These are phyloP conservation scores for Hypsopygia costalis DNA, from an alignment of 2,888 invertebrate genomes.

Conservation along the genomic window DNA sequence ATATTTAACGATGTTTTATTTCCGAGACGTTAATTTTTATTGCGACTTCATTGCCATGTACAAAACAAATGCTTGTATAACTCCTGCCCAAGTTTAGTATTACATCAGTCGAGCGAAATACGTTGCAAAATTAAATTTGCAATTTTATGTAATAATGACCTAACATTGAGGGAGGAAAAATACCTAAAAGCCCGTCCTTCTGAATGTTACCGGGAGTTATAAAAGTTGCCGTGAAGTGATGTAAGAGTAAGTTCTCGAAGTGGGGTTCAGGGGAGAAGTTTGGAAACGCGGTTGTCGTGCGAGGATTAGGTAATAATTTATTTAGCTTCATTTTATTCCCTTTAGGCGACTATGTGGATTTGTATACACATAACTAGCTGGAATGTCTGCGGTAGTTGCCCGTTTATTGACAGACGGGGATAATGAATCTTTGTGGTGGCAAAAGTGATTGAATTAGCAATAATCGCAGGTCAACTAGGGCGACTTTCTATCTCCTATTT, in stretches of 20 bases:
- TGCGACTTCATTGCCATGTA: slow-evolving; percentile 33
- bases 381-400: slow-evolving; percentile 6
- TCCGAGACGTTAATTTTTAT: slow-evolving; percentile 62
- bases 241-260: slow-evolving; percentile 35
- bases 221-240: slow-evolving; percentile 48
- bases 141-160: slow-evolving; percentile 23
- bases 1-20: slow-evolving; percentile 52
- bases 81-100: not conserved
- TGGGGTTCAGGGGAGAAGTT: slow-evolving; percentile 36
- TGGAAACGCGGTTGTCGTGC: slow-evolving; percentile 42
- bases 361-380: slow-evolving; percentile 9
- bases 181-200: slow-evolving; percentile 25
- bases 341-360: slow-evolving; percentile 18
- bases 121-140: not conserved
- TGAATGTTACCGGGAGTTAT: slow-evolving; percentile 38
- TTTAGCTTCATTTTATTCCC: slow-evolving; percentile 33
- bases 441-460: slow-evolving; percentile 1
- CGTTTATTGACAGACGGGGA: slow-evolving; percentile 3
- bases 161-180: slow-evolving; percentile 16
- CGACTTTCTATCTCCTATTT: no score
- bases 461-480: not conserved
- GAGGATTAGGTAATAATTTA: slow-evolving; percentile 61
- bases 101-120: not conserved
- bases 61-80: not conserved
- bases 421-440: slow-evolving; percentile 3